Evolutionary conservation across 2,797 vertebrate genomes (phyloP).

Genomic region (Rhabdomys pumilio): DNA sequence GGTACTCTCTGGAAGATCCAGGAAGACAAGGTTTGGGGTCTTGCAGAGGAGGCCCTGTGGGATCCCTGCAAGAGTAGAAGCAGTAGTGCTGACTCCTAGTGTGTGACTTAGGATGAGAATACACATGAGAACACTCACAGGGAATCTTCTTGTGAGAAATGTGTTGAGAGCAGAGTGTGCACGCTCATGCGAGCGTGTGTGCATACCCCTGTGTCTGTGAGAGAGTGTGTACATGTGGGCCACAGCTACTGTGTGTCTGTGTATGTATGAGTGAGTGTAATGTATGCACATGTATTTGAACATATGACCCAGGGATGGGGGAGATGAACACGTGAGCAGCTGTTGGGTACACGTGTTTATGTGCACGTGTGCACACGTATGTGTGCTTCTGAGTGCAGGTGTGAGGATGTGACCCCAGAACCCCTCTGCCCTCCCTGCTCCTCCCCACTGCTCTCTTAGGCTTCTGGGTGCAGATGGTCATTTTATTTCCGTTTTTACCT

Average conservation of each 20-base stretch:
- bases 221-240: neutral
- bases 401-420: neutral
- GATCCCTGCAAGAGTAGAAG: neutral
- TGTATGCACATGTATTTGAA: neutral
- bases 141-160: neutral
- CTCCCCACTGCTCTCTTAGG: neutral
- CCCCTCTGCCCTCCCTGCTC: neutral
- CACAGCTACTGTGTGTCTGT: too few relatives aligned
- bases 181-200: too few relatives aligned
- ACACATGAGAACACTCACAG: neutral
- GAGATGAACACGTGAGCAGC: neutral
- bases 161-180: neutral
- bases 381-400: neutral
- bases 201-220: neutral
- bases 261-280: neutral
- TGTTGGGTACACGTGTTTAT: too few relatives aligned
- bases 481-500: too few relatives aligned
- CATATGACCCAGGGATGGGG: neutral
- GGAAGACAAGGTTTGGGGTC: neutral
- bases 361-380: too few relatives aligned
- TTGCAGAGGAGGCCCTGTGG: too few relatives aligned
- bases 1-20: neutral
- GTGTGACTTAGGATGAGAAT: neutral
- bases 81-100: too few relatives aligned
- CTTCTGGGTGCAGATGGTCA: neutral